Evolutionary conservation across 1,140 invertebrate genomes (phyloP), one percentile per base, ranked within the genome.

Genomic region (Diorhabda carinulata): DNA sequence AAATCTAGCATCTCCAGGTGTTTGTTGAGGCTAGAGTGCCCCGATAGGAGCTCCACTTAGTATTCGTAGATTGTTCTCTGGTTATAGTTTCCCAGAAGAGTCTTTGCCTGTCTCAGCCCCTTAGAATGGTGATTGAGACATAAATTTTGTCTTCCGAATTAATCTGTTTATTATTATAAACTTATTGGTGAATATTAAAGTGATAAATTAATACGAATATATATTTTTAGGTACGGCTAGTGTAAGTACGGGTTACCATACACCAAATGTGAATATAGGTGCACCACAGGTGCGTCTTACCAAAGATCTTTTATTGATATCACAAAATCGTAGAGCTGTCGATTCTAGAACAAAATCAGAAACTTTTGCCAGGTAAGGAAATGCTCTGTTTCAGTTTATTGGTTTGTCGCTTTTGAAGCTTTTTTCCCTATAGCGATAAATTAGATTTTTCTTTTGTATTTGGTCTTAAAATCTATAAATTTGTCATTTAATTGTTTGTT

Each of bases 261-360:
- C 76, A 25, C 78, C 82, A 8, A 79, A 81, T 58, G n/a, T 52
- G 6, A 52, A 6, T 52, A 74, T 76, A 41, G 76, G 69, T 58
- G 60, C 61, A 4, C 69, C 70, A 63, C 83, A 85, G 10, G 83
- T 89, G 68, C 87, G 91, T 73, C 87, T 94, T 76, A 93, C 92
- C 75, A 89, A 88, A 83, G 90, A 92, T 84, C 84, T 90, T 74
- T 84, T 93, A 66, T 86, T 92, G 77, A 88, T 87, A 77, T 93
- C 92, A 61, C 91, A 93, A 81, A 87, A 88, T 78, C 85, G 87
- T 64, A 80, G 87, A 72, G 86, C 86, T 6, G 79, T 84, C 70
- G 86, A 88, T 70, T 76, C 86, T 72, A 84, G 90, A 71, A 88
- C 91, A 59, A 90, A 90, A 82, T 86, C 86, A 61, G 90, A 91